Percentiles rank a stretch among this genome's conserved stretches.
Conservation (phyloP, 1,140 invertebrate genomes). For the Teleogryllus occipitalis region DNA sequence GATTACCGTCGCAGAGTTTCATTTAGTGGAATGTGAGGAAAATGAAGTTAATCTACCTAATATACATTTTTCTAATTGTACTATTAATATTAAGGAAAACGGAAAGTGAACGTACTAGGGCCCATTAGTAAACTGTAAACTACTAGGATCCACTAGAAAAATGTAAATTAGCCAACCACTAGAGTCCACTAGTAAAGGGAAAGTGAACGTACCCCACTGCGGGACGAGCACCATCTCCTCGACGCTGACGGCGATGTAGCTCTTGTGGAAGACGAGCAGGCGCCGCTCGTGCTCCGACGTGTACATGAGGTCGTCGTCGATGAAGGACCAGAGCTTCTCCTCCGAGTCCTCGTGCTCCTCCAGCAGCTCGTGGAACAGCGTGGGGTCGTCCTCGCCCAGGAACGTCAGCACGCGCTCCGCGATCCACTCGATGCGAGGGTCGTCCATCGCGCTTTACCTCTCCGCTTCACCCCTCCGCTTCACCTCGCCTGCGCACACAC, state of each 20-base stretch:
- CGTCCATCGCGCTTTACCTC: slow-evolving; percentile 17
- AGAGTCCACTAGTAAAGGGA: too few species aligned
- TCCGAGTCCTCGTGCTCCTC: slow-evolving; percentile 33
- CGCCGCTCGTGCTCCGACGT: neutral
- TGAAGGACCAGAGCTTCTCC: slow-evolving; percentile 33
- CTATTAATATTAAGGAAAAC: too few species aligned
- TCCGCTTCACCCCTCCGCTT: too few species aligned
- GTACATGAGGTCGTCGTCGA: slow-evolving; percentile 34
- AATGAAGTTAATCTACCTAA: too few species aligned
- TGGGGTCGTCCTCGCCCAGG: slow-evolving; percentile 32
- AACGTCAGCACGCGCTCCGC: slow-evolving; percentile 33
- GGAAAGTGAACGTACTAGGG: too few species aligned
- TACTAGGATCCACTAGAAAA: too few species aligned
- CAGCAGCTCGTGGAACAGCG: slow-evolving; percentile 38
- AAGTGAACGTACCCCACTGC: neutral
- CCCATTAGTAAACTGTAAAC: too few species aligned
- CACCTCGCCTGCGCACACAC: too few species aligned
- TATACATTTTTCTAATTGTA: too few species aligned
- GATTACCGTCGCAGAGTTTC: too few species aligned
- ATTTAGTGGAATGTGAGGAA: too few species aligned
- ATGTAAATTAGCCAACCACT: too few species aligned
- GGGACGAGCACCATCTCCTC: neutral
- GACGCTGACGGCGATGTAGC: neutral
- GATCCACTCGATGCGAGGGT: slow-evolving; percentile 39
- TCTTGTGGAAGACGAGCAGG: neutral